Evolutionary conservation across 2,888 invertebrate genomes (phyloP), one percentile per base, ranked within the genome.

Genomic region (Cabera pusaria): DNA sequence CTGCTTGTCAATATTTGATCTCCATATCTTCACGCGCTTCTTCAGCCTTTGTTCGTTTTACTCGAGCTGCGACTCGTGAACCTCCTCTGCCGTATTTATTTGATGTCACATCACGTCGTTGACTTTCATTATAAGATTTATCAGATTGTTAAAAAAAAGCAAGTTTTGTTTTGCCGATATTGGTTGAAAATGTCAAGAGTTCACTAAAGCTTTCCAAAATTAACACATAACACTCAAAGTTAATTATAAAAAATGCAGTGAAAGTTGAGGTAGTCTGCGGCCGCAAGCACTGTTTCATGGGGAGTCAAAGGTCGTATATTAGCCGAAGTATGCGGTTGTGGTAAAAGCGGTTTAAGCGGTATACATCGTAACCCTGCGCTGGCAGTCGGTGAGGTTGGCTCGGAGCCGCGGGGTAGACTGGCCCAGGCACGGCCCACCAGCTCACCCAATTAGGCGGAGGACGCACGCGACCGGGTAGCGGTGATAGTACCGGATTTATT

Each of bases 401-500:
- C 29, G 36, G 8, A 25, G 32, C 19, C 32, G 20, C 32, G 23
- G 12, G 41, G 25, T 14, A 27, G 24, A 33, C 37, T 37, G 43
- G 25, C 22, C 6, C 14, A 12, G 19, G 23, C 7, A 3, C 5
- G 28, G 20, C 7, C 11, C 35, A 29, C 16, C 16, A 25, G 12
- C 25, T 6, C 32, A 32, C 28, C 20, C 31, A 23, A 41, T 41
- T 41, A 44, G 43, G 35, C 35, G 10, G 24, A 18, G 41, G 44
- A 17, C 21, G 45, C 53, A 53, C 53, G 53, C 53, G 53, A 53
- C 44, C 27, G 42, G 35, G 43, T 42, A 36, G 36, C 42, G 18
- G 46, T 43, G 49, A 48, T 43, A 44, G 32, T 45, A 52, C 51
- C 43, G 41, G 46, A 53, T 53, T 53, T 53, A 53, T 50, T 50